Base-by-base conservation (phyloP, 1,140 invertebrate genomes). In the Diuraphis noxia region DNA sequence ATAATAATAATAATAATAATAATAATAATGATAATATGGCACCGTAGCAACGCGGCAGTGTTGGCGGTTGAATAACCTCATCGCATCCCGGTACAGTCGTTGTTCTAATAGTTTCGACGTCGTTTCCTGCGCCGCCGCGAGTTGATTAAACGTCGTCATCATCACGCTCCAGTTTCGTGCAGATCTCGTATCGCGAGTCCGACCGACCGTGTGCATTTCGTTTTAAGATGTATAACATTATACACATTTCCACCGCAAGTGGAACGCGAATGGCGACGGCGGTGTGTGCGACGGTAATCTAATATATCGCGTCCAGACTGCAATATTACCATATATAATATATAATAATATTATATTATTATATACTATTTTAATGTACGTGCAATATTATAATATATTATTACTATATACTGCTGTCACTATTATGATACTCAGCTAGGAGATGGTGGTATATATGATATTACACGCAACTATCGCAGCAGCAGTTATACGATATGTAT, bases 141-240 rank as follows among this genome's bases (percentile, higher is more conserved):
- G 72, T 79, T 43, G 56, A 90, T 90, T 79, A 81, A 90, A 90
- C 41, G 40, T n/a, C 63, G 81, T 90, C 88, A 90, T n/a, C 56
- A 90, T 90, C 88, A 90, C 88, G 88, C 77, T 90, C 43, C 43
- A 81, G 36, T 49, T 90, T 81, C 88, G 88, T 89, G 88, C 84
- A 43, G 63, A 79, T 89, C 40, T 34, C 25, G 77, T 77, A 30
- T 72, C 88, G 21, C 40, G 19, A 10, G 43, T 7, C 13, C 30
- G 77, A 23, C 77, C n/a, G 17, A 19, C 21, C n/a, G 43, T 40
- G 46, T 38, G 56, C 56, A 13, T 72, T 72, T 72, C 56, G 56
- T 63, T n/a, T 63, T 63, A 63, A 63, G 77, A 23, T 8, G 34
- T 79, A 79, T 79, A 21, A 79, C 36, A 36, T 34, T 72, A n/a